Percentiles rank a stretch among this genome's conserved stretches.
Evolutionary conservation across 2,797 vertebrate species (phyloP).

Genomic region (Pteronotus mesoamericanus): DNA sequence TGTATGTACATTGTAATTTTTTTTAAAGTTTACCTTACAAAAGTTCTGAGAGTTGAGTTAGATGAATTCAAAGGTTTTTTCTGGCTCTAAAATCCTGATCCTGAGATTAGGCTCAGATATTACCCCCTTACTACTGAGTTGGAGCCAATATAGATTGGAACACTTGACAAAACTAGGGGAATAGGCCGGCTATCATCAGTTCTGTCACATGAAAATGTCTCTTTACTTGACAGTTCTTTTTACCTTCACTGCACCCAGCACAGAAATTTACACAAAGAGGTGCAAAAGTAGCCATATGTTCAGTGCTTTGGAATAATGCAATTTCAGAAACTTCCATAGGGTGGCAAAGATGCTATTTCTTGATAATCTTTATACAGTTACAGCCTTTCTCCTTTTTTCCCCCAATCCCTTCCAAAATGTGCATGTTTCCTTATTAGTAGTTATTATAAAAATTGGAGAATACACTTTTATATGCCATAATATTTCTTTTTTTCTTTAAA

Average conservation of each 20-base stretch:
- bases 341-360: slow-evolving; percentile 41
- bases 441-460: slow-evolving; percentile 25
- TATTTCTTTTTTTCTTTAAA: neutral
- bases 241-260: neutral
- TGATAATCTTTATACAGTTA: neutral
- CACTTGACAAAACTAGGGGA: neutral
- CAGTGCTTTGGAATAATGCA: neutral
- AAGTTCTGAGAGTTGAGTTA: neutral
- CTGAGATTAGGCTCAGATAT: neutral
- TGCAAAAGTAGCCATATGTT: neutral
- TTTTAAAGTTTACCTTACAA: neutral
- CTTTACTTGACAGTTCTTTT: neutral
- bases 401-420: neutral
- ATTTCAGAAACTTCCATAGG: slow-evolving; percentile 58
- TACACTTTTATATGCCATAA: neutral
- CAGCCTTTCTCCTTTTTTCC: neutral
- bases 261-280: neutral
- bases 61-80: neutral
- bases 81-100: neutral
- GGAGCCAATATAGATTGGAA: neutral
- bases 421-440: neutral
- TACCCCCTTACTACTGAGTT: neutral
- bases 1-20: neutral
- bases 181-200: neutral
- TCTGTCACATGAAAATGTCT: neutral